Conservation (phyloP, 2,113 vertebrate genomes). For the Lasiurus cinereus region DNA sequence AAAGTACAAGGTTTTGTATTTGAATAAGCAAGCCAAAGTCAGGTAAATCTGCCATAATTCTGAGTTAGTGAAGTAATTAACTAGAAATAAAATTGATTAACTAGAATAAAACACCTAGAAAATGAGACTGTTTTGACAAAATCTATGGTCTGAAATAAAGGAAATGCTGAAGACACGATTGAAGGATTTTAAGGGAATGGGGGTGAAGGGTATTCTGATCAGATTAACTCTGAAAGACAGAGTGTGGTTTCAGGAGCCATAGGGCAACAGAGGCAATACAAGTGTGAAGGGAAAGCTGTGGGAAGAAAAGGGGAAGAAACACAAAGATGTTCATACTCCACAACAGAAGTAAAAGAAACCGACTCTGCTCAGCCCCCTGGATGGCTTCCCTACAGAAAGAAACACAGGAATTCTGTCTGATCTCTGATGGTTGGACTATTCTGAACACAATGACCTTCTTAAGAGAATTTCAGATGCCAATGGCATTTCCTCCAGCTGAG, state of each 20-base stretch:
- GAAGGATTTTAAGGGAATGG: not conserved
- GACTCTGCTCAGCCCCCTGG: no score
- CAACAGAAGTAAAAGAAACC: not conserved
- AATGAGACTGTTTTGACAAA: not conserved
- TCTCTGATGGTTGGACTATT: not conserved
- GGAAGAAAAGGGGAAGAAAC: not conserved
- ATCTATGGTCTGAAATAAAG: not conserved
- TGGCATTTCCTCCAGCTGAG: not conserved
- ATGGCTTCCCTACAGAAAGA: not conserved
- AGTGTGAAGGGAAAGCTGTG: not conserved
- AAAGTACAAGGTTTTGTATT: not conserved
- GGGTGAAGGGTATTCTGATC: no score
- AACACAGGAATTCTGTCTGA: rapidly evolving
- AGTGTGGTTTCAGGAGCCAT: not conserved
- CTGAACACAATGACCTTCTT: not conserved
- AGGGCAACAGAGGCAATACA: not conserved
- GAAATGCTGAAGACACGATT: rapidly evolving
- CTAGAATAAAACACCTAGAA: not conserved
- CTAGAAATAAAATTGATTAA: not conserved
- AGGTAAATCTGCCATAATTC: not conserved
- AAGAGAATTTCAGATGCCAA: not conserved
- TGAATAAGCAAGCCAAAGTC: not conserved
- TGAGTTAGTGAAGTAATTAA: not conserved
- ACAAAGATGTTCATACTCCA: not conserved
- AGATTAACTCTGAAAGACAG: not conserved